Percentiles rank a stretch among this genome's conserved stretches.
phyloP scores from a whole-genome alignment of 2,797 vertebrate genomes.

The Sebastes minor region DNA sequence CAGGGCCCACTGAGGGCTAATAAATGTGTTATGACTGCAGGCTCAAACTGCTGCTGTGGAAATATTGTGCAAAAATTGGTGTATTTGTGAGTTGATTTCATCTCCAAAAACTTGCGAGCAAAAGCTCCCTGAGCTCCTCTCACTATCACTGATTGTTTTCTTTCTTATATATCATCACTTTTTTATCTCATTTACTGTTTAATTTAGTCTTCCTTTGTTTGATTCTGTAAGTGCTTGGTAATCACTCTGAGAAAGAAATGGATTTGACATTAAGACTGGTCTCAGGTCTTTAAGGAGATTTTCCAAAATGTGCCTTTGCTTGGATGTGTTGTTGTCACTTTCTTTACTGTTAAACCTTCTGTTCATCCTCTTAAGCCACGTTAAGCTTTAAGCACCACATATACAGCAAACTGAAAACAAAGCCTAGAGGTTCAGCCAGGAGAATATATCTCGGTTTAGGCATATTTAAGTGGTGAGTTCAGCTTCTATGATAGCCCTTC shows the following conservation, averaged over 20 bases:
- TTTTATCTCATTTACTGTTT: not conserved
- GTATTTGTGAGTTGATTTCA: not conserved
- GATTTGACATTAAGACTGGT: not conserved
- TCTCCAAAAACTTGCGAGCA: not conserved
- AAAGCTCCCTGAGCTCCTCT: not conserved
- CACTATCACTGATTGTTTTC: not conserved
- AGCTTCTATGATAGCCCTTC: constrained; percentile 7
- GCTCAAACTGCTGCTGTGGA: not conserved
- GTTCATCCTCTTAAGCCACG: not conserved
- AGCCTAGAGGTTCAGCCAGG: constrained; percentile 9
- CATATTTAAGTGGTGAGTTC: constrained; percentile 41
- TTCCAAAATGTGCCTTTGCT: not conserved
- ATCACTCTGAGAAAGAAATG: not conserved
- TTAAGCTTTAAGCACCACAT: not conserved
- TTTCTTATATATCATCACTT: not conserved
- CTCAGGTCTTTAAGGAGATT: not conserved
- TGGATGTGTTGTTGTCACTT: not conserved
- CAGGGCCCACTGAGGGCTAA: constrained; percentile 20
- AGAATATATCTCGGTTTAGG: constrained; percentile 17
- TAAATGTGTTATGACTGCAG: constrained; percentile 39
- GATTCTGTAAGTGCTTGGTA: not conserved
- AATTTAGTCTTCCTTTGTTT: not conserved
- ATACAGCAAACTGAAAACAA: constrained; percentile 32
- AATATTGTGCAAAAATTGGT: not conserved
- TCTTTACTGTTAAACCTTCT: not conserved